Evolutionary conservation across 2,888 invertebrate genomes (phyloP).

Genomic region (Ditylenchus weischeri): DNA sequence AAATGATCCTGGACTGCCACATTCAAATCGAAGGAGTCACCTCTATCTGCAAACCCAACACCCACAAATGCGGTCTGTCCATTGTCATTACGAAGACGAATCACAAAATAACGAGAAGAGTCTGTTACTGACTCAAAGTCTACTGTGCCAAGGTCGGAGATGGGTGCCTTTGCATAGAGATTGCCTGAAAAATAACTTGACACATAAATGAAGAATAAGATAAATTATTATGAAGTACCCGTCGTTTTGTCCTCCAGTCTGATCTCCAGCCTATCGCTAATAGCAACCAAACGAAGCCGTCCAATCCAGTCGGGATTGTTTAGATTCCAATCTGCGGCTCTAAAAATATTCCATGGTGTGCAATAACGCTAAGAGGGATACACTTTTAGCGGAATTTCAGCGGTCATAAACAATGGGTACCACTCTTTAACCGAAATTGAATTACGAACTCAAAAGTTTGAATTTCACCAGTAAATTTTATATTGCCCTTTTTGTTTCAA

Average conservation of each 20-base stretch:
- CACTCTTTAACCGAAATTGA: no score
- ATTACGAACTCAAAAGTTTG: no score
- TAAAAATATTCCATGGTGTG: conserved; percentile 60
- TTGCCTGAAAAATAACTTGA: conserved; percentile 64
- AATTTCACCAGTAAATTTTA: no score
- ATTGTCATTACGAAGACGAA: conserved; percentile 45
- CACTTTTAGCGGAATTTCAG: no score
- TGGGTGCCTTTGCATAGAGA: conserved; percentile 89
- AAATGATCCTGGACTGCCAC: conserved; percentile 74
- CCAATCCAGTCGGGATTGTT: conserved; percentile 98
- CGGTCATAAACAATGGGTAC: no score
- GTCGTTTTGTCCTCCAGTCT: conserved; percentile 91
- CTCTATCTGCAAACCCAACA: conserved; percentile 91
- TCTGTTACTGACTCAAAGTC: conserved; percentile 93
- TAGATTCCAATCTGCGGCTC: conserved; percentile 98
- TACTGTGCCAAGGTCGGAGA: conserved; percentile 88
- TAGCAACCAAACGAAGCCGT: conserved; percentile 83
- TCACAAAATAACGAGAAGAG: conserved; percentile 65
- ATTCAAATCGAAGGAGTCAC: conserved; percentile 97
- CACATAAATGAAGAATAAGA: neutral
- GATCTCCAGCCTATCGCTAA: conserved; percentile 79
- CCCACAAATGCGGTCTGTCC: conserved; percentile 82
- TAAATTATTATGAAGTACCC: conserved; percentile 63
- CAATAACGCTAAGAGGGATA: no score
- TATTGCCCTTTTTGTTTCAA: no score